Evolutionary conservation across 2,113 vertebrate genomes (phyloP), one percentile per base, ranked within the genome.

Genomic region (Hylia prasina): DNA sequence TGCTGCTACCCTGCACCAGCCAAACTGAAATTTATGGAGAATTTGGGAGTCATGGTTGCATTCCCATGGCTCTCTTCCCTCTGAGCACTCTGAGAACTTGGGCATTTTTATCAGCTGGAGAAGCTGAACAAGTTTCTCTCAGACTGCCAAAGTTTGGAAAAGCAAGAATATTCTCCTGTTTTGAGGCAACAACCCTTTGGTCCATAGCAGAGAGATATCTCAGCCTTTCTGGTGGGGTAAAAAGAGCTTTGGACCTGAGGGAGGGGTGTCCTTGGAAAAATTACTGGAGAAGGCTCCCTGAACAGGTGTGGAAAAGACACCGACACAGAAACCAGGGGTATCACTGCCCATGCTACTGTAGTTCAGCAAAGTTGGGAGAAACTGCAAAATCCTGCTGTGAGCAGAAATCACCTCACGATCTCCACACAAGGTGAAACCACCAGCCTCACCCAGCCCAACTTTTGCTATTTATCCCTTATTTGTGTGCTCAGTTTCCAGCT

Each of bases 321-420:
- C 2, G 2, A 51, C 17, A 47, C 18, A 85, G 68, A 78, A 15
- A 64, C 31, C 31, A 69, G 28, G 37, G 57, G 83, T 63, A 93
- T 66, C 47, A n/a, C 17, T 19, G 42, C 8, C 71, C 0, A 0
- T 5, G 15, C 7, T 8, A 35, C 5, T 58, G 82, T 11, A 51
- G 16, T 28, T 76, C 7, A 60, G 6, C 50, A 73, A 87, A 72
- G 37, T 19, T 33, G 37, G 19, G 40, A 77, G 64, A 18, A 58
- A n/a, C 53, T 39, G 40, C 37, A 78, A 88, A 86, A 65, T 18
- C 5, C 25, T 91, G 30, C 40, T 92, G 79, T 65, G 40, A 65
- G 25, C 28, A 89, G 39, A 58, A 86, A 48, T 24, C 15, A 27
- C 22, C 28, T 44, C 6, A 3, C 21, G 45, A 24, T 42, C 58